Evolutionary conservation across 2,797 vertebrate species (phyloP), one percentile per base, ranked within the genome.

Genomic region (Xiphorhynchus erythropygius): DNA sequence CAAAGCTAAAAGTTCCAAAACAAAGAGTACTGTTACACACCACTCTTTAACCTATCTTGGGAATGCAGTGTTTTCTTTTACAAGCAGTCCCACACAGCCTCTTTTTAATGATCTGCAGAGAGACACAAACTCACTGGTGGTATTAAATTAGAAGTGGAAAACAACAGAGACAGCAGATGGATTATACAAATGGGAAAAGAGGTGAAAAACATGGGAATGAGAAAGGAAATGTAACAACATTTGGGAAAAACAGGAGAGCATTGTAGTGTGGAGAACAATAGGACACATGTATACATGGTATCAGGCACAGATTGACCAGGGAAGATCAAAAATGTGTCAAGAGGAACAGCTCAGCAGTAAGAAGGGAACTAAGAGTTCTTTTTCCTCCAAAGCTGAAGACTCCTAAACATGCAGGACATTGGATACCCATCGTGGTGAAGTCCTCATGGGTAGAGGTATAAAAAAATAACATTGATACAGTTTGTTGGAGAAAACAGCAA

Each of bases 401-500:
- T 50, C 41, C 44, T 41, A 24, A 57, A 65, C n/a, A 60, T 39
- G n/a, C 5, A 18, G 57, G 35, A 87, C 1, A 4, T 18, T 64
- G n/a, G 33, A n/a, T 60, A 64, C 37, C 19, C 62, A 70, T 28
- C 7, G 2, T 21, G n/a, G 62, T 35, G 10, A 81, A 78, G 65
- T 56, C 73, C 59, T 80, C 60, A 35, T 6, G 46, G 56, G 71
- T 15, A 88, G 27, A 87, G 44, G 42, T 23, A 1, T 50, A 79
- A 70, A 87, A 77, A 68, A 89, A 33, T 46, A 77, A 76, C 30
- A 62, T 8, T 10, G 25, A 80, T 70, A 76, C 53, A 87, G 86
- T 96, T 80, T 69, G 52, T 49, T 65, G 64, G 55, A 93, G 95
- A n/a, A 88, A 96, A 96, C n/a, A 96, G 90, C 80, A 97, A 97